Conservation (phyloP, 2,797 vertebrate genomes). For the Acipenser oxyrinchus region DNA sequence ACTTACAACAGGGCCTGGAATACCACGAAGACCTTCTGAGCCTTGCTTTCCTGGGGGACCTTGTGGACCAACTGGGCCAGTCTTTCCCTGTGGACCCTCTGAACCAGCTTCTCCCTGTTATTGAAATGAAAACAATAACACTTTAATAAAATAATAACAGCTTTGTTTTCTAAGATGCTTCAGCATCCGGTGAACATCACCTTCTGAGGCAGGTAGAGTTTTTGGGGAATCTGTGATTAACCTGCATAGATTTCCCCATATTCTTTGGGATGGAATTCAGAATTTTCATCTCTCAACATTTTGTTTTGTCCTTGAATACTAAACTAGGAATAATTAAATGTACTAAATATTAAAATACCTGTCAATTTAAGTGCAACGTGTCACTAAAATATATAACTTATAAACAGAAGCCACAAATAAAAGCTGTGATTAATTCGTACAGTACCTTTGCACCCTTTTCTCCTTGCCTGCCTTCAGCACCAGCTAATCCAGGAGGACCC, state of each 20-base stretch:
- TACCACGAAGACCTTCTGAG: conserved; percentile 89
- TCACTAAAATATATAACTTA: too few relatives aligned
- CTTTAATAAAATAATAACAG: background rate
- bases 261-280: too few relatives aligned
- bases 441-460: conserved; percentile 96
- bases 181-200: background rate
- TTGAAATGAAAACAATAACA: conserved; percentile 13
- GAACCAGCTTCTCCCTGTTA: conserved; percentile 82
- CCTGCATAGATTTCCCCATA: too few relatives aligned
- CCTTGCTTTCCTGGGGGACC: conserved; percentile 90
- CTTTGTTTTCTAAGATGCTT: background rate
- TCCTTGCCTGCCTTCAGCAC: conserved; percentile 90
- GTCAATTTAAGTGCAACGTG: too few relatives aligned
- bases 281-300: too few relatives aligned
- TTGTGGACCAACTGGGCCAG: conserved; percentile 92
- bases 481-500: conserved; percentile 82
- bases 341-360: too few relatives aligned
- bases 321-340: too few relatives aligned
- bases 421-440: conserved; percentile 34
- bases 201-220: too few relatives aligned
- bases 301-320: too few relatives aligned
- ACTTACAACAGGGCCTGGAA: conserved; percentile 92
- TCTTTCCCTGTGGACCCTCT: conserved; percentile 90
- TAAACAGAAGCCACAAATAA: conserved; percentile 4
- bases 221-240: too few relatives aligned